A percentile compares a stretch with the other conserved stretches of the same genome.
phyloP scores from a whole-genome alignment of 2,797 vertebrate species.

The Graptemys geographica region DNA sequence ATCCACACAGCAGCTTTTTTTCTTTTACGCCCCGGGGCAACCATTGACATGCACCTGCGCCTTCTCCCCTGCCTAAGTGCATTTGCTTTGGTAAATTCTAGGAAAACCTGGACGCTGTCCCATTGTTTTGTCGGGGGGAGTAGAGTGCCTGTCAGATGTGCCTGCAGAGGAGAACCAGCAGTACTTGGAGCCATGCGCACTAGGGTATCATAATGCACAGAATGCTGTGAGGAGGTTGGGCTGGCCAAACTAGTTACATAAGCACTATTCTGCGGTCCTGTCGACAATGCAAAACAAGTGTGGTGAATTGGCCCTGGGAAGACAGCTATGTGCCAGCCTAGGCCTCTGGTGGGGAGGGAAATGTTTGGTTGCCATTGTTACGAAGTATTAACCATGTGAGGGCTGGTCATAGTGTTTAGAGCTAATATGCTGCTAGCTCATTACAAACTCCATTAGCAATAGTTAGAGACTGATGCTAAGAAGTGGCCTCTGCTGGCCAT shows the following conservation, averaged over 20 bases:
- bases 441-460: not conserved
- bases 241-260: not conserved
- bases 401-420: constrained; percentile 14
- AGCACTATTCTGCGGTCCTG: not conserved
- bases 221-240: not conserved
- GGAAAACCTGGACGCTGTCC: not conserved
- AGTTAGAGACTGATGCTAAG: fast-evolving
- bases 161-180: not conserved
- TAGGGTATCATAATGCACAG: not conserved
- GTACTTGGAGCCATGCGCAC: not conserved
- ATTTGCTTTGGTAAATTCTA: not conserved
- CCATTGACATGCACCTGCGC: not conserved
- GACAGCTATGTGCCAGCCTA: constrained; percentile 40
- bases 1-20: not conserved
- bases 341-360: constrained; percentile 47
- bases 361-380: constrained; percentile 64
- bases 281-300: not conserved
- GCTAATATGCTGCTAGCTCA: not conserved
- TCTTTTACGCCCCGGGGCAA: fast-evolving
- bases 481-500: not conserved
- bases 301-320: constrained; percentile 36
- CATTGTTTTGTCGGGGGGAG: fast-evolving
- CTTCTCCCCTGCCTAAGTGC: not conserved
- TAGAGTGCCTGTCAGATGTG: not conserved
- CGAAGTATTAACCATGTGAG: constrained; percentile 55